Percentiles rank a stretch among this genome's conserved stretches.
These are phyloP conservation scores for Hylaeus anthracinus DNA, from an alignment of 1,140 invertebrate genomes.

Conservation along the genomic window DNA sequence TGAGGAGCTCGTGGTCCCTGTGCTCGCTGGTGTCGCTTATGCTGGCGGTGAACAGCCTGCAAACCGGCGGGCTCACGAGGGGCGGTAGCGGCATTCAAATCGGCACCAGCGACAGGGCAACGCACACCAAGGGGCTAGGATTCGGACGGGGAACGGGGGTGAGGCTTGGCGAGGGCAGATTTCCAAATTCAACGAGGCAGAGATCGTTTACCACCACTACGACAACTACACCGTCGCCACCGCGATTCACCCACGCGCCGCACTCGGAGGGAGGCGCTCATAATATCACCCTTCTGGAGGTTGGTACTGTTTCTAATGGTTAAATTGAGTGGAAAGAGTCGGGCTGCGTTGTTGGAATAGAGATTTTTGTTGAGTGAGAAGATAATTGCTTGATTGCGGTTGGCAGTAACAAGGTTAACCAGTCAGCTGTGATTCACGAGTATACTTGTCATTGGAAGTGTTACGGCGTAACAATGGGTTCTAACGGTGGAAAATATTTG, in stretches of 20 bases:
- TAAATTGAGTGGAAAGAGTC: too few species aligned
- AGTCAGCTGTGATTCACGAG: too few species aligned
- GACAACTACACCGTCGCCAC: slow-evolving; percentile 56
- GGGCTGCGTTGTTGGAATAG: too few species aligned
- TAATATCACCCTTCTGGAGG: slow-evolving; percentile 66
- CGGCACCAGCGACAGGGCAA: slow-evolving; percentile 68
- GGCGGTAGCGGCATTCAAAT: slow-evolving; percentile 76
- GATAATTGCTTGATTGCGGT: slow-evolving; percentile 14
- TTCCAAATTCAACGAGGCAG: slow-evolving; percentile 73
- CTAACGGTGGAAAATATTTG: too few species aligned
- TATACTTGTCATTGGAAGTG: too few species aligned
- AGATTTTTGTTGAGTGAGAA: too few species aligned
- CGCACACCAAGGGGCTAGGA: slow-evolving; percentile 52
- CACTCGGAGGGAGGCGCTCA: slow-evolving; percentile 50
- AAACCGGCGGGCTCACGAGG: slow-evolving; percentile 66
- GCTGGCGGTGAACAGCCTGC: slow-evolving; percentile 51
- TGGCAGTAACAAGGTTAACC: slow-evolving; percentile 20
- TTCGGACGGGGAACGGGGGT: slow-evolving; percentile 70
- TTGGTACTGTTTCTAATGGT: slow-evolving; percentile 16
- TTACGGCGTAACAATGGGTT: too few species aligned
- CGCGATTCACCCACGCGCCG: slow-evolving; percentile 37
- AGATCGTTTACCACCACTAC: slow-evolving; percentile 67
- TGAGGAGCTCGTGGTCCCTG: slow-evolving; percentile 39
- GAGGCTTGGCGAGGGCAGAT: slow-evolving; percentile 72
- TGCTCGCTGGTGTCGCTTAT: slow-evolving; percentile 45